Evolutionary conservation across 2,888 invertebrate species (phyloP), one percentile per base, ranked within the genome.

Genomic region (Idaea dimidiata): DNA sequence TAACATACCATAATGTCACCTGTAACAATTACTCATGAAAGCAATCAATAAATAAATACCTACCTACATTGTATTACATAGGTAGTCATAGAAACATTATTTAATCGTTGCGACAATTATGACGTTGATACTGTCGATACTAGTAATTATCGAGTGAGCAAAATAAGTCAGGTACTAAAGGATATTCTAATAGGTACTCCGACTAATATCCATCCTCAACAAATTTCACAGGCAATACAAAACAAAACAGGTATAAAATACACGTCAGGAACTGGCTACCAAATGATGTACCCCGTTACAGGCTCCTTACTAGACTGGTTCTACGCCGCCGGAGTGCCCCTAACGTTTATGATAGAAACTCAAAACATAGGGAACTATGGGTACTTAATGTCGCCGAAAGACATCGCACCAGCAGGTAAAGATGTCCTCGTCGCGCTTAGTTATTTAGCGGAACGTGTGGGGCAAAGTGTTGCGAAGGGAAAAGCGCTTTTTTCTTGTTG

Each of bases 281-380:
- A 75, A 32, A 54, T 69, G 14, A 60, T 80, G 8, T 79, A 81
- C 62, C 79, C 81, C 4, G 74, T 78, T 0, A 65, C 75, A 0
- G 83, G 83, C 0, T 59, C 77, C 0, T 62, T 72, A 1, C 54
- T 80, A 17, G 84, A 84, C 64, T 84, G 80, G 81, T 64, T 67
- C 1, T 81, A 82, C 61, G 57, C 72, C 0, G 33, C 65, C 1
- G 83, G 83, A 0, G 62, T 80, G 0, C 54, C 62, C 3, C 70
- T 75, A 31, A 60, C 75, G 6, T 82, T 71, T 57, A 77, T 66
- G 10, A 72, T 84, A 3, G 79, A 82, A 62, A 67, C 74, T 0
- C 69, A 76, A 1, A 78, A 81, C 64, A 65, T 61, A 0, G 78
- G 76, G 0, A 16, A 58, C 4, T 60, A 75, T 16, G 84, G 82